These are phyloP conservation scores for Apteryx mantelli DNA, from an alignment of 2,113 vertebrate species.

Conservation along the genomic window DNA sequence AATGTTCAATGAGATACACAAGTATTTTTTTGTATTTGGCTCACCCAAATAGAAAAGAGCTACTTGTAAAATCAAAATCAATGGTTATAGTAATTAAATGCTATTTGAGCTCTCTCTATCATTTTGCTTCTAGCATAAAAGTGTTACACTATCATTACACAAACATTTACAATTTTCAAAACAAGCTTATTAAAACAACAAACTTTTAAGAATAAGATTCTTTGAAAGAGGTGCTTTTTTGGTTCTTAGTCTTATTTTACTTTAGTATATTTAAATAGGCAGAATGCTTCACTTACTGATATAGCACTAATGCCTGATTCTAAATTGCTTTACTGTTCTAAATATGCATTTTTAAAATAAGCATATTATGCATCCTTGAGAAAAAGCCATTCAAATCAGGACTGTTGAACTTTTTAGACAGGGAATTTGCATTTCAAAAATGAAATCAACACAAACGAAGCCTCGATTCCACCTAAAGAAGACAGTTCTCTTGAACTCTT, in stretches of 20 bases:
- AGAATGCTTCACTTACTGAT: not conserved
- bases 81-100: not conserved
- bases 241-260: not conserved
- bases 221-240: not conserved
- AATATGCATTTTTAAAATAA: not conserved
- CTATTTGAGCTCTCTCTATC: not conserved
- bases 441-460: not conserved
- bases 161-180: not conserved
- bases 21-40: not conserved
- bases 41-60: not conserved
- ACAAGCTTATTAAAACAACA: not conserved
- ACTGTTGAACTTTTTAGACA: not conserved
- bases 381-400: not conserved
- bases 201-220: not conserved
- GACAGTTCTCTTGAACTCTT: not conserved
- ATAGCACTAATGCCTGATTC: not conserved
- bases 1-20: not conserved
- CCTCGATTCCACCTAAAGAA: not conserved
- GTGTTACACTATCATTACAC: not conserved
- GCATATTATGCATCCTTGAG: not conserved
- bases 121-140: not conserved
- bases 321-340: not conserved
- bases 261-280: not conserved
- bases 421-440: not conserved
- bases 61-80: not conserved